Conservation (phyloP, 2,888 invertebrate genomes). For the Megaustenia siamemsis region DNA sequence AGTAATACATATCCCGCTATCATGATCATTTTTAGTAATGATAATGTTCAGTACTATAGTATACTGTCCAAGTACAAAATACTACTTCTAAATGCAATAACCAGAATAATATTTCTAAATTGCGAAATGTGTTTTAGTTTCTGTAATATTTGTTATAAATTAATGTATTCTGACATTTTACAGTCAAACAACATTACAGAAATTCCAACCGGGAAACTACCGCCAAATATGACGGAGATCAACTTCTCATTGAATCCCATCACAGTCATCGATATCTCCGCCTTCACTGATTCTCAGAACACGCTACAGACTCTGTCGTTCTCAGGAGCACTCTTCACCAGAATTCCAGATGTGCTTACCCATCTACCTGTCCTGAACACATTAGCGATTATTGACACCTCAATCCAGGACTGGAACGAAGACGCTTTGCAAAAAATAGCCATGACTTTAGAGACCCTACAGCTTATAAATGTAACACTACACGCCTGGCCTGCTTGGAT, state of each 20-base stretch:
- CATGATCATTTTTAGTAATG: too few species aligned
- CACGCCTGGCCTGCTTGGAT: conserved; percentile 18
- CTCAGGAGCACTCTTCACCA: neutral
- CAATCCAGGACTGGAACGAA: conserved; percentile 11
- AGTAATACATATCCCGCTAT: too few species aligned
- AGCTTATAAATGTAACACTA: neutral
- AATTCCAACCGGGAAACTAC: neutral
- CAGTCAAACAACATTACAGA: conserved; percentile 2
- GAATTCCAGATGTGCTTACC: neutral
- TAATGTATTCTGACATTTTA: neutral
- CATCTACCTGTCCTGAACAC: neutral
- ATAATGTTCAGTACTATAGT: too few species aligned
- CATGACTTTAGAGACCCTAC: neutral
- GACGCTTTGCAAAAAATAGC: neutral
- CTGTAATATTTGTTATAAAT: too few species aligned
- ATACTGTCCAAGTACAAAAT: too few species aligned
- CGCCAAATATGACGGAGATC: neutral
- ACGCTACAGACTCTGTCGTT: neutral
- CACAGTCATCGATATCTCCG: neutral
- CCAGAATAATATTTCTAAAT: too few species aligned
- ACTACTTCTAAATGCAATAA: too few species aligned
- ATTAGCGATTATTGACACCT: neutral
- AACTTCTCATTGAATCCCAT: neutral
- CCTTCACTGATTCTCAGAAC: neutral
- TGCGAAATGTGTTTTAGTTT: too few species aligned